phyloP scores from a whole-genome alignment of 2,797 vertebrate species.

The Rousettus madagascariensis region DNA sequence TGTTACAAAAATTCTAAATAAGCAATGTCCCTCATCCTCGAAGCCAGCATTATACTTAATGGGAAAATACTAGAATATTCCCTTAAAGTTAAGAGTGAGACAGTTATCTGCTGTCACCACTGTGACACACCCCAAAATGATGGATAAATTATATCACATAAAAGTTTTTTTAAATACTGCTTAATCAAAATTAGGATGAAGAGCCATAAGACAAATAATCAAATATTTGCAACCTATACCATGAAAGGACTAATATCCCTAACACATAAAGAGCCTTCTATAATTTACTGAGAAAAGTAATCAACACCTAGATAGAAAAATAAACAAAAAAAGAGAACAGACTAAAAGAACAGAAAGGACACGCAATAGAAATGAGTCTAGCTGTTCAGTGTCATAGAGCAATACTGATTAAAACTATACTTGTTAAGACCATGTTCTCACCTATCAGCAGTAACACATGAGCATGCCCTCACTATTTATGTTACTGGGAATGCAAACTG shows the following conservation, averaged over 20 bases:
- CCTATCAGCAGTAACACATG: background rate
- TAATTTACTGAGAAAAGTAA: background rate
- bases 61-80: background rate
- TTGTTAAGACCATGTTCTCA: background rate
- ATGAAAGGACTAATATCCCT: background rate
- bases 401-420: background rate
- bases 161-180: background rate
- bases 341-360: background rate
- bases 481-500: background rate
- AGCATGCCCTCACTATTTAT: background rate
- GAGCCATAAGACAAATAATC: background rate
- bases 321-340: background rate
- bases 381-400: background rate
- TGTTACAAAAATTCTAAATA: constrained; percentile 11
- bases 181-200: constrained; percentile 12
- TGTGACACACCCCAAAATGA: background rate
- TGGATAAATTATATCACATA: background rate
- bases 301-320: background rate
- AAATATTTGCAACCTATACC: background rate
- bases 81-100: background rate
- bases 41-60: background rate
- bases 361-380: background rate
- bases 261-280: background rate
- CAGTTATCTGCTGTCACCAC: background rate
- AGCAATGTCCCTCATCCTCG: background rate